Evolutionary conservation across 2,797 vertebrate species (phyloP).

Genomic region (Oryzias dopingdopingensis): DNA sequence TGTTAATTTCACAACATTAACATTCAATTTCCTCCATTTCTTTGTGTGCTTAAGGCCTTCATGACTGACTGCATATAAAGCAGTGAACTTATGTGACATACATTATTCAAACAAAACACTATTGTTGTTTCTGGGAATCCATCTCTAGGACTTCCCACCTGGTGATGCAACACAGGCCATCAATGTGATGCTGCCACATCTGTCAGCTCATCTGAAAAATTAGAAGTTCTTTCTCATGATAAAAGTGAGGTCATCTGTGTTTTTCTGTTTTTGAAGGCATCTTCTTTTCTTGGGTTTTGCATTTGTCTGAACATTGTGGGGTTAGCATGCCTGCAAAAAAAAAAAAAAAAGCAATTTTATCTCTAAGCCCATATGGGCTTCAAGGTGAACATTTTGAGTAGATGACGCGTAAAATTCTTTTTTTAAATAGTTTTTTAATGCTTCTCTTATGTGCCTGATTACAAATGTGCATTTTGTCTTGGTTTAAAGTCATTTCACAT

Average conservation of each 20-base stretch:
- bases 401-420: slow-evolving; percentile 20
- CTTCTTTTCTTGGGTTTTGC: neutral
- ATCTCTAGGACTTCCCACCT: neutral
- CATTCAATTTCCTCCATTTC: too few species aligned
- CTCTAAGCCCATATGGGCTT: slow-evolving; percentile 63
- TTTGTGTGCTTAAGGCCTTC: too few species aligned
- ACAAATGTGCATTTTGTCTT: slow-evolving; percentile 41
- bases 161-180: neutral
- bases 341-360: slow-evolving; percentile 74
- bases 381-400: slow-evolving; percentile 79
- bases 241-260: slow-evolving; percentile 6
- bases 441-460: slow-evolving; percentile 74
- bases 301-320: slow-evolving; percentile 57
- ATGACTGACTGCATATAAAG: too few species aligned
- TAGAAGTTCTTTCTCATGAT: slow-evolving; percentile 17
- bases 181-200: neutral
- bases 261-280: neutral
- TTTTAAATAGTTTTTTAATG: slow-evolving; percentile 66
- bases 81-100: neutral
- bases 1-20: too few species aligned
- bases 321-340: slow-evolving; percentile 59
- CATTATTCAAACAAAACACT: neutral
- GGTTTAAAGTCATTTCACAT: slow-evolving; percentile 11
- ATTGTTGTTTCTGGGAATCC: neutral
- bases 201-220: slow-evolving; percentile 2